These are phyloP conservation scores for Muscicapa striata DNA, from an alignment of 2,797 vertebrate genomes.

Conservation along the genomic window DNA sequence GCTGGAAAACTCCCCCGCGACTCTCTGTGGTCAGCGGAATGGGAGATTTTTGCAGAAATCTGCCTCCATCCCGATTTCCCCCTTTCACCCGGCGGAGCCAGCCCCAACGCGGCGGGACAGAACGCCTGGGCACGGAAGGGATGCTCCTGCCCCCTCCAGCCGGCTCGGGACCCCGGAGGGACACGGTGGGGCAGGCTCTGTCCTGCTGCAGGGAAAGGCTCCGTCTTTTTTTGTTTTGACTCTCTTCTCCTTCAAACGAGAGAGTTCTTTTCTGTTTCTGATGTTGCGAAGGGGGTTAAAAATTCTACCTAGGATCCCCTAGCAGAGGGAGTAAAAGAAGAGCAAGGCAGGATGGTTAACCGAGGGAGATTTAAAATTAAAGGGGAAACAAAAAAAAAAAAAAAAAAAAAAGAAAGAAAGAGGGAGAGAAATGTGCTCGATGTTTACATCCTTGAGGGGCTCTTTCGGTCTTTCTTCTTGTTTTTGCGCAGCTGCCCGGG, in stretches of 20 bases:
- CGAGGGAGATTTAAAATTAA: background rate
- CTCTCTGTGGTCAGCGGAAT: background rate
- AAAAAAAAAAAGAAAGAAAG: too few species aligned
- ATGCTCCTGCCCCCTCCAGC: background rate
- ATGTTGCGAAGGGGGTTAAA: background rate
- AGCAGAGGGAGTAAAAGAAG: background rate
- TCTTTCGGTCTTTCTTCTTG: background rate
- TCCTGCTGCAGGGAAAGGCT: background rate
- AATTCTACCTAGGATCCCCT: background rate
- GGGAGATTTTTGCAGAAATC: background rate
- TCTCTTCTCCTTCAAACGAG: background rate
- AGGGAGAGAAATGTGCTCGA: accelerated
- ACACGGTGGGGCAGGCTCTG: background rate
- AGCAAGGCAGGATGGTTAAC: background rate
- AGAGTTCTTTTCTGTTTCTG: background rate
- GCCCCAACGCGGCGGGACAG: background rate
- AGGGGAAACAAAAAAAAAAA: accelerated
- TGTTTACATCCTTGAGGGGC: background rate
- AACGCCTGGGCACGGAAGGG: background rate
- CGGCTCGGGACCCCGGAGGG: too few species aligned
- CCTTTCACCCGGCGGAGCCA: background rate
- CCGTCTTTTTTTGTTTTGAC: background rate
- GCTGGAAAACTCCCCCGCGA: background rate
- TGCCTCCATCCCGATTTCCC: background rate
- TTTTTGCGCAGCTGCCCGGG: background rate